Evolutionary conservation across 2,113 vertebrate genomes (phyloP).

Genomic region (Callionymus lyra): DNA sequence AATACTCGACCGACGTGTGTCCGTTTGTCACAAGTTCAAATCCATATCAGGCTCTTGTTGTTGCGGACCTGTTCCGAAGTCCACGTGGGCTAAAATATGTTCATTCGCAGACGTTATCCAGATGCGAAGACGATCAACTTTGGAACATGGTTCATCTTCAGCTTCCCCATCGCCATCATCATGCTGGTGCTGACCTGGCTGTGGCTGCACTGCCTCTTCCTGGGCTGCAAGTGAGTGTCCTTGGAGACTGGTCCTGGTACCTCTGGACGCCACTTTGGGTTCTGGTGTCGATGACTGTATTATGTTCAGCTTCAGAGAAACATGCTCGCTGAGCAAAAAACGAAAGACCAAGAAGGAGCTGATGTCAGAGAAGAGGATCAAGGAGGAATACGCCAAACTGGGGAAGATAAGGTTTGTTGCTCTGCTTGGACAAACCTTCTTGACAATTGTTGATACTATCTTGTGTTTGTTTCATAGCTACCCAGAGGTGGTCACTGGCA

Average conservation of each 20-base stretch:
- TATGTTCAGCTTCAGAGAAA: constrained; percentile 83
- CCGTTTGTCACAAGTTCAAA: neutral
- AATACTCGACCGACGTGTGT: constrained; percentile 3
- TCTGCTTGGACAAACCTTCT: neutral
- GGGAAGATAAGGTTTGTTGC: constrained; percentile 71
- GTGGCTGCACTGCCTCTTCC: constrained; percentile 94
- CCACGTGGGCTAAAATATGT: constrained; percentile 8
- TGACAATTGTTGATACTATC: neutral
- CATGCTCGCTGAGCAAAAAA: constrained; percentile 94
- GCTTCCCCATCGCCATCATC: constrained; percentile 89
- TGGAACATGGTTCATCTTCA: constrained; percentile 98
- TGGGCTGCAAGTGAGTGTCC: constrained; percentile 94
- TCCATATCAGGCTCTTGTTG: too few species aligned
- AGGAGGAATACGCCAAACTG: constrained; percentile 88
- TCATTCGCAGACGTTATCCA: constrained; percentile 80
- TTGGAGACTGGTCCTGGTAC: neutral
- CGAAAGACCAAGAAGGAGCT: constrained; percentile 88
- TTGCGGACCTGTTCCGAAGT: too few species aligned
- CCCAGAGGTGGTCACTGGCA: constrained; percentile 89
- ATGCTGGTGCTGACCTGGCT: constrained; percentile 94
- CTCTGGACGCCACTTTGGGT: constrained; percentile 28
- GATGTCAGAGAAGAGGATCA: constrained; percentile 87
- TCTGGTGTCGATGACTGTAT: neutral
- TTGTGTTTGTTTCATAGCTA: constrained; percentile 65
- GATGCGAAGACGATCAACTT: constrained; percentile 92